These are phyloP conservation scores for Aricia artaxerxes DNA, from an alignment of 2,888 invertebrate species.

Conservation along the genomic window DNA sequence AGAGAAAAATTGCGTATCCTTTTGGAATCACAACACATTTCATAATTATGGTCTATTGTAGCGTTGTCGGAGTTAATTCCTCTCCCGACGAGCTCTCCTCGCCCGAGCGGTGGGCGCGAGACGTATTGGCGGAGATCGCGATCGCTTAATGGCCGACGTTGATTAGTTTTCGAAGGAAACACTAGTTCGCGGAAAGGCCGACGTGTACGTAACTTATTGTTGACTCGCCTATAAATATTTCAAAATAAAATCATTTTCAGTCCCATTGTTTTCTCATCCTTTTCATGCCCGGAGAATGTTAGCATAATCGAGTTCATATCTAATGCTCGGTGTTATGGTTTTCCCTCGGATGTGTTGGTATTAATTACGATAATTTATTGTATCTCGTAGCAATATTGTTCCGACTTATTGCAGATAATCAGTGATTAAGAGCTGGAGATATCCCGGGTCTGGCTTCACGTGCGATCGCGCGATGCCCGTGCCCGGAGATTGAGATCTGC, in stretches of 20 bases:
- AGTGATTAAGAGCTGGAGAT: slow-evolving; percentile 64
- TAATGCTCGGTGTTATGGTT: not conserved
- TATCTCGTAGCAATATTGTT: slow-evolving; percentile 63
- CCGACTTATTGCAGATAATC: slow-evolving; percentile 59
- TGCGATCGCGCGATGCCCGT: slow-evolving; percentile 64
- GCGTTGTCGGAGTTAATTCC: slow-evolving; percentile 71
- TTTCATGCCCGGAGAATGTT: not conserved
- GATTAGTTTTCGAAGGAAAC: slow-evolving; percentile 74
- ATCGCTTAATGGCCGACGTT: slow-evolving; percentile 64
- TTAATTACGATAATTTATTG: slow-evolving; percentile 68
- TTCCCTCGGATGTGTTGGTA: slow-evolving; percentile 44
- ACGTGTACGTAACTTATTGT: slow-evolving; percentile 32
- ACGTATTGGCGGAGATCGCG: slow-evolving; percentile 61
- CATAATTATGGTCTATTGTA: slow-evolving; percentile 81
- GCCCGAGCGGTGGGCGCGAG: slow-evolving; percentile 54
- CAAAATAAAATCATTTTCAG: not conserved
- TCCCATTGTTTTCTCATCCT: not conserved
- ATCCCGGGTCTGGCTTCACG: slow-evolving; percentile 53
- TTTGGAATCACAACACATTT: slow-evolving; percentile 77
- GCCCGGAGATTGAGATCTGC: slow-evolving; percentile 66
- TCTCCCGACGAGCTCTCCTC: slow-evolving; percentile 59
- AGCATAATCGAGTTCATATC: not conserved
- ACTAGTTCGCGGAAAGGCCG: slow-evolving; percentile 67
- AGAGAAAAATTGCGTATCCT: slow-evolving; percentile 73
- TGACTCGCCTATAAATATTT: not conserved